Conservation (phyloP, 2,113 vertebrate species). For the Orcinus orca region DNA sequence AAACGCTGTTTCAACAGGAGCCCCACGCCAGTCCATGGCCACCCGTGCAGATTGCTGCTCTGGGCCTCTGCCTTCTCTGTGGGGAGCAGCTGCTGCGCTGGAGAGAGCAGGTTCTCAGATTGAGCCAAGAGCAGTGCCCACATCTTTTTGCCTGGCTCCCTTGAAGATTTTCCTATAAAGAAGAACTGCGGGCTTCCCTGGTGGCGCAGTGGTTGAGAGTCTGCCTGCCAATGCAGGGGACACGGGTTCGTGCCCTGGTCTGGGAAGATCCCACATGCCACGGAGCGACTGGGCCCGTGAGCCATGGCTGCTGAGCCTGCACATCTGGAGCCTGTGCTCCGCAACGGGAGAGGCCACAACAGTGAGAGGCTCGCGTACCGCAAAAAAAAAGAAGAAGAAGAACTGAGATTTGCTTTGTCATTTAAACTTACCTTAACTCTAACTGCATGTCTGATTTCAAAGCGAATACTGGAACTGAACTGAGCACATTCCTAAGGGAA, state of each 20-base stretch:
- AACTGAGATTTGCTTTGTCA: conserved; percentile 1
- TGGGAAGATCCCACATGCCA: no score
- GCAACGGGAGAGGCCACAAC: no score
- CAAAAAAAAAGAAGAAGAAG: not conserved
- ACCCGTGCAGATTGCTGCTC: fast-evolving
- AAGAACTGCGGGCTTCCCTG: not conserved
- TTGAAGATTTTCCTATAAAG: not conserved
- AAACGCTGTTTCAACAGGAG: not conserved
- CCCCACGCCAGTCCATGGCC: fast-evolving
- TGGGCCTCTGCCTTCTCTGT: not conserved
- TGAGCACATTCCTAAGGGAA: conserved; percentile 43
- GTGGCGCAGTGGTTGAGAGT: no score
- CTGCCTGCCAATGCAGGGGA: no score
- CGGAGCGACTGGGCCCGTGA: no score
- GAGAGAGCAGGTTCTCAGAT: no score
- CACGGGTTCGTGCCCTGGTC: no score
- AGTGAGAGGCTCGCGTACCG: no score
- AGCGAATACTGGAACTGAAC: not conserved
- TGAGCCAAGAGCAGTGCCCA: not conserved
- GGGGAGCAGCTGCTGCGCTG: not conserved
- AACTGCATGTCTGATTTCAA: not conserved
- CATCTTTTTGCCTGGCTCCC: not conserved
- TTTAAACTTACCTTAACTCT: not conserved
- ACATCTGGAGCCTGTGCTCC: no score
- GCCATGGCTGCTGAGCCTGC: no score